A percentile compares a stretch with the other conserved stretches of the same genome.
phyloP scores from a whole-genome alignment of 2,888 invertebrate genomes.

The Masnerella sp. region DNA sequence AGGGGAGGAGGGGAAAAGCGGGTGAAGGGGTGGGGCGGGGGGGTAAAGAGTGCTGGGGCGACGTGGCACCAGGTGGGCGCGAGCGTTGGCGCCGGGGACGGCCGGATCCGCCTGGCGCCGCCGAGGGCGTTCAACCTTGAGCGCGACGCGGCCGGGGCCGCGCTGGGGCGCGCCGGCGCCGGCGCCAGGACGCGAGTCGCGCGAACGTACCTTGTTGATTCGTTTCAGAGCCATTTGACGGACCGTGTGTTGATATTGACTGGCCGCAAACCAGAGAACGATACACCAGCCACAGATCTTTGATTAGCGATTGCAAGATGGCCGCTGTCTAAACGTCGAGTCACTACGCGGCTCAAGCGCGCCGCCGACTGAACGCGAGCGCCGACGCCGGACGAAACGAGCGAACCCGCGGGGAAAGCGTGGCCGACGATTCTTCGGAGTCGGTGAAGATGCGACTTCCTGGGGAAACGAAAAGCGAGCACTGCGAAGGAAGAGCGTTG shows the following conservation, averaged over 20 bases:
- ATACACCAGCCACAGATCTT: constrained; percentile 90
- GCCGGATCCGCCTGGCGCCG: no score
- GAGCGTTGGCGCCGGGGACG: no score
- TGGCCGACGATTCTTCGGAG: no score
- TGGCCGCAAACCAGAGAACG: constrained; percentile 89
- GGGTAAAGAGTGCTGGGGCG: no score
- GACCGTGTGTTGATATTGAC: constrained; percentile 82
- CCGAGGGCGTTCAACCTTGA: constrained; percentile 79
- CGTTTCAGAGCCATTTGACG: constrained; percentile 94
- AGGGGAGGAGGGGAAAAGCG: no score
- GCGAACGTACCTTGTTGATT: constrained; percentile 94
- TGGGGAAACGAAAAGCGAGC: no score
- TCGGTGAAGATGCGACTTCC: no score
- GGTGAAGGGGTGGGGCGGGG: no score
- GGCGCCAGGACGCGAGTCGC: not conserved
- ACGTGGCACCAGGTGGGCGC: no score
- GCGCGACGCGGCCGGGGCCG: constrained; percentile 44
- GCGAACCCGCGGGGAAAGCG: no score
- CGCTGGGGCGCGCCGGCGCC: constrained; percentile 52
- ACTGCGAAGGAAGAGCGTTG: no score
- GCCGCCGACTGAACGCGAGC: constrained; percentile 50
- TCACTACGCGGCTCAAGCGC: constrained; percentile 84
- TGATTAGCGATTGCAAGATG: constrained; percentile 93
- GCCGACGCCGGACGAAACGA: no score
- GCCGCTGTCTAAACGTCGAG: constrained; percentile 89